A percentile compares a stretch with the other conserved stretches of the same genome.
These are phyloP conservation scores for Rhinoptilus africanus DNA, from an alignment of 2,113 vertebrate species.

Conservation along the genomic window DNA sequence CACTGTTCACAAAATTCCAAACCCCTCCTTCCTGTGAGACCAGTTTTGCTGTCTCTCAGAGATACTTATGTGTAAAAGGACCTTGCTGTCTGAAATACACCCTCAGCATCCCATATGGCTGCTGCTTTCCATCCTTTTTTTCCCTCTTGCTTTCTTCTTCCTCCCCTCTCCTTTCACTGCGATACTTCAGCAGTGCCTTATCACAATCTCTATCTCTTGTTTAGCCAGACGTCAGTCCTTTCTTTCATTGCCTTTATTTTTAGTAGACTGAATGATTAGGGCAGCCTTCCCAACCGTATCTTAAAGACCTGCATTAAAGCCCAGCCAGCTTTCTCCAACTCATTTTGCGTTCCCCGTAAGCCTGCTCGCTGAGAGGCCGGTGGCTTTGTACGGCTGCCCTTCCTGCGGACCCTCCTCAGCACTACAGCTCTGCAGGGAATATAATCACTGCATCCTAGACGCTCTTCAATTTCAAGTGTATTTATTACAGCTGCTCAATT, in stretches of 20 bases:
- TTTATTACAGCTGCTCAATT: constrained; percentile 51
- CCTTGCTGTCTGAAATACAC: not conserved
- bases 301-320: not conserved
- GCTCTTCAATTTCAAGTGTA: constrained; percentile 40
- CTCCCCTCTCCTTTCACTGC: not conserved
- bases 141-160: not conserved
- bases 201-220: not conserved
- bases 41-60: not conserved
- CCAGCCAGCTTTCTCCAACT: not conserved
- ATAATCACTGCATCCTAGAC: not conserved
- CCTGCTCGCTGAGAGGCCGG: not conserved
- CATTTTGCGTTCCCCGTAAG: not conserved
- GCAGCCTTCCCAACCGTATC: not conserved
- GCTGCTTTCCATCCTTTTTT: not conserved
- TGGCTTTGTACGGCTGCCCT: not conserved
- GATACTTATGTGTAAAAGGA: not conserved
- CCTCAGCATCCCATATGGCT: not conserved
- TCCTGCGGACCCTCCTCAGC: not conserved
- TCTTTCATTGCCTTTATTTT: not conserved
- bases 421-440: constrained; percentile 33
- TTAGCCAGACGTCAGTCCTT: not conserved
- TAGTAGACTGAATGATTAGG: not conserved
- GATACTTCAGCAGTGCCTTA: not conserved
- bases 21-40: not conserved
- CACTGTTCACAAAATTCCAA: not conserved